phyloP scores from a whole-genome alignment of 2,113 vertebrate species.

The Neoarius graeffei region DNA sequence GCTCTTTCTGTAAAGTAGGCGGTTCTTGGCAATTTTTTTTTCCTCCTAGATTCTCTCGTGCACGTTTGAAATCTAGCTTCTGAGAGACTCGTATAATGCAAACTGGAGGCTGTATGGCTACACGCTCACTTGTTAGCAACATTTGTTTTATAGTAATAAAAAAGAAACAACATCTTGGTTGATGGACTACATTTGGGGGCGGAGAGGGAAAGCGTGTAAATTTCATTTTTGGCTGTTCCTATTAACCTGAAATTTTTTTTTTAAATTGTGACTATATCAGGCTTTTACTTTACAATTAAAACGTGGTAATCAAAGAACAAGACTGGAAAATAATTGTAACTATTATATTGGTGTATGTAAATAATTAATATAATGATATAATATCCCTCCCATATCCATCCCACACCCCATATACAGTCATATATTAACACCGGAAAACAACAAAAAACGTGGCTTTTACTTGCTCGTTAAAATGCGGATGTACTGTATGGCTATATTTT shows the following conservation, averaged over 20 bases:
- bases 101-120: neutral
- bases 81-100: neutral
- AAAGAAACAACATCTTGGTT: neutral
- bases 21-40: neutral
- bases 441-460: neutral
- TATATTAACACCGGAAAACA: neutral
- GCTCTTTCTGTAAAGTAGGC: neutral
- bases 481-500: neutral
- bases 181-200: neutral
- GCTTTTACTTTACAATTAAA: constrained; percentile 61
- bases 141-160: neutral
- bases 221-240: neutral
- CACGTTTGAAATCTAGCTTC: neutral
- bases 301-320: constrained; percentile 37
- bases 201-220: neutral
- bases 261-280: constrained; percentile 36
- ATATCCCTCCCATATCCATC: constrained; percentile 13
- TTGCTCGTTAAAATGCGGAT: neutral
- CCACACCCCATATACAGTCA: neutral
- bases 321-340: constrained; percentile 34
- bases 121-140: neutral
- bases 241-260: constrained; percentile 1
- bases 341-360: constrained; percentile 30
- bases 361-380: constrained; percentile 18
- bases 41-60: neutral